These are phyloP conservation scores for Aphelinus atriplicis DNA, from an alignment of 1,140 invertebrate genomes.

Conservation along the genomic window DNA sequence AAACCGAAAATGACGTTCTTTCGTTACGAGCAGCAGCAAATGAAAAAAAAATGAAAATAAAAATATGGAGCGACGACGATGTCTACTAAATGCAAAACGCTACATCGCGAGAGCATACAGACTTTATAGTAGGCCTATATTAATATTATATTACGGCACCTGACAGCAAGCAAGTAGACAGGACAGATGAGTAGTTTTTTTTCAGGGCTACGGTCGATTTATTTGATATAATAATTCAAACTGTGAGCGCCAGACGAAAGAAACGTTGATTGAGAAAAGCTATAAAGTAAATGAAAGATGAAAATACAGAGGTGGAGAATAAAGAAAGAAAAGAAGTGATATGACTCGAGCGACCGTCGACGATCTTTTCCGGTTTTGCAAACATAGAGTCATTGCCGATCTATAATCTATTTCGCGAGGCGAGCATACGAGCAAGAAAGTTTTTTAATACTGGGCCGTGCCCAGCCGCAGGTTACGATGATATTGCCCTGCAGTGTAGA, in stretches of 20 bases:
- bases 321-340: conserved; percentile 10
- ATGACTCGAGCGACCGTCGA: conserved; percentile 35
- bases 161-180: conserved; percentile 45
- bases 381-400: conserved; percentile 42
- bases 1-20: conserved; percentile 64
- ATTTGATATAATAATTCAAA: conserved; percentile 47
- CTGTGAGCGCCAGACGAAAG: conserved; percentile 25
- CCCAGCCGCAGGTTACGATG: conserved; percentile 51
- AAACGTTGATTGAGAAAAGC: conserved; percentile 38
- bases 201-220: conserved; percentile 51
- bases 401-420: conserved; percentile 43
- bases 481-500: conserved; percentile 60
- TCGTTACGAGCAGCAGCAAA: conserved; percentile 60
- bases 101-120: conserved; percentile 57
- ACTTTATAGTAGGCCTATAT: conserved; percentile 63
- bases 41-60: conserved; percentile 40
- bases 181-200: conserved; percentile 42
- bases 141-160: conserved; percentile 59
- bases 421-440: conserved; percentile 44
- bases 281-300: conserved; percentile 36
- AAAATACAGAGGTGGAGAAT: conserved; percentile 21
- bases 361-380: conserved; percentile 41
- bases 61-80: conserved; percentile 49
- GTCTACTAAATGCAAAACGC: conserved; percentile 47
- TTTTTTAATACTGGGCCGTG: conserved; percentile 55